Percentiles rank a stretch among this genome's conserved stretches.
Evolutionary conservation across 1,140 invertebrate species (phyloP).

Genomic region (Drosophila seguyi): DNA sequence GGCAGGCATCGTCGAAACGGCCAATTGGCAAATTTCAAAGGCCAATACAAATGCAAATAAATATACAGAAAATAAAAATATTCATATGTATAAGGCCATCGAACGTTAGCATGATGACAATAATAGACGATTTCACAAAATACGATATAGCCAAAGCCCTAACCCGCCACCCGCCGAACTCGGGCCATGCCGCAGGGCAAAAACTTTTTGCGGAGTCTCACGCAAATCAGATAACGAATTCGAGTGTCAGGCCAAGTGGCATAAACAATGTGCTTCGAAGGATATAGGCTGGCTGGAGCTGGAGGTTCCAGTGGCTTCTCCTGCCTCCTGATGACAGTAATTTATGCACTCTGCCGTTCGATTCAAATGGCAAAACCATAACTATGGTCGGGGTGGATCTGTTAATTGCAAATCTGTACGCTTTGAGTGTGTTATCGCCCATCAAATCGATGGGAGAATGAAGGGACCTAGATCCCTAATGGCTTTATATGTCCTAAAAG

Average conservation of each 20-base stretch:
- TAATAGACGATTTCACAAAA: slow-evolving; percentile 82
- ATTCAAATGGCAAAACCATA: slow-evolving; percentile 54
- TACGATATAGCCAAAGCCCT: slow-evolving; percentile 49
- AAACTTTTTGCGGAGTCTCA: slow-evolving; percentile 63
- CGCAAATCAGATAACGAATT: slow-evolving; percentile 79
- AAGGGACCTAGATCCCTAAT: neutral
- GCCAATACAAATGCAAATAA: slow-evolving; percentile 67
- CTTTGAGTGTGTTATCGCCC: slow-evolving; percentile 39
- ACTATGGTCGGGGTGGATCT: slow-evolving; percentile 43
- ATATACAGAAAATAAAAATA: slow-evolving; percentile 29
- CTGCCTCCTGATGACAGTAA: slow-evolving; percentile 61
- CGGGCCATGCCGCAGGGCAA: slow-evolving; percentile 19
- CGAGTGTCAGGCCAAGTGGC: slow-evolving; percentile 78
- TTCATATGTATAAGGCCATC: slow-evolving; percentile 57
- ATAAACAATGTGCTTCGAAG: slow-evolving; percentile 60
- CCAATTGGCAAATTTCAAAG: slow-evolving; percentile 73
- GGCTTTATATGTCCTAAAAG: neutral
- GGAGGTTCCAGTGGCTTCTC: slow-evolving; percentile 3
- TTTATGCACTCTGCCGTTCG: slow-evolving; percentile 67
- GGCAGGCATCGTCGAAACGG: slow-evolving; percentile 36
- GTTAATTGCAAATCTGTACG: slow-evolving; percentile 66
- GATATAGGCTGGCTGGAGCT: neutral
- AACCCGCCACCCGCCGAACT: neutral
- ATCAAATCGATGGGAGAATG: neutral
- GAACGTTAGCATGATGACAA: slow-evolving; percentile 82